Percentiles rank a stretch among this genome's conserved stretches.
Conservation (phyloP, 2,113 vertebrate species). For the Panthera leo region DNA sequence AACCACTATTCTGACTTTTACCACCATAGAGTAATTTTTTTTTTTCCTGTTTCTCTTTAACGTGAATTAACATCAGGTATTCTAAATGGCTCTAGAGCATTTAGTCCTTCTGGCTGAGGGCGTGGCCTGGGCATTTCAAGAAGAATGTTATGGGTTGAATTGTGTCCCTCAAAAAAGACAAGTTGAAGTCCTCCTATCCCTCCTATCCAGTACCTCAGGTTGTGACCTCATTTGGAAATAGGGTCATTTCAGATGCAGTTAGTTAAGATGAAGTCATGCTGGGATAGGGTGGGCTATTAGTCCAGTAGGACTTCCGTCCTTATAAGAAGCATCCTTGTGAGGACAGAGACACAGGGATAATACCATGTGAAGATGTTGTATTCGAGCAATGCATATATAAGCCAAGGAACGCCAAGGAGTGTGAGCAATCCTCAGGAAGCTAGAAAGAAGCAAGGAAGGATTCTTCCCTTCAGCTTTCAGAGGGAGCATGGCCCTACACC, state of each 20-base stretch:
- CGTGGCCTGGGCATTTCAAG: background rate
- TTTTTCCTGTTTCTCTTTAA: background rate
- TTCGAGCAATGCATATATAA: background rate
- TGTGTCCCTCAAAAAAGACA: background rate
- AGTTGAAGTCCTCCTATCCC: background rate
- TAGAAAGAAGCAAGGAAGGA: background rate
- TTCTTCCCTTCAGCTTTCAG: background rate
- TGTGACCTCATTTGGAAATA: background rate
- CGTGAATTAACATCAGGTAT: background rate
- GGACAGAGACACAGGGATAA: background rate
- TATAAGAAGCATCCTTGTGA: background rate
- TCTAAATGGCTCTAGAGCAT: background rate
- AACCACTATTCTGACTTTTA: background rate
- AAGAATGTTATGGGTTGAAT: background rate
- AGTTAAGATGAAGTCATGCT: background rate
- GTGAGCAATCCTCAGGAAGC: background rate
- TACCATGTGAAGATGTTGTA: background rate
- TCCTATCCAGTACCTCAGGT: background rate
- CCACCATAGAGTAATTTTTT: no score
- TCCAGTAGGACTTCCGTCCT: no score
- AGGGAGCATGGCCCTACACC: background rate
- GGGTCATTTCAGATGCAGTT: background rate
- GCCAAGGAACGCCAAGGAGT: background rate
- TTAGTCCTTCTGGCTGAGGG: background rate
- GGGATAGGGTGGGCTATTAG: background rate